Percentiles rank a stretch among this genome's conserved stretches.
Conservation (phyloP, 2,113 vertebrate genomes). For the Diglossa brunneiventris region DNA sequence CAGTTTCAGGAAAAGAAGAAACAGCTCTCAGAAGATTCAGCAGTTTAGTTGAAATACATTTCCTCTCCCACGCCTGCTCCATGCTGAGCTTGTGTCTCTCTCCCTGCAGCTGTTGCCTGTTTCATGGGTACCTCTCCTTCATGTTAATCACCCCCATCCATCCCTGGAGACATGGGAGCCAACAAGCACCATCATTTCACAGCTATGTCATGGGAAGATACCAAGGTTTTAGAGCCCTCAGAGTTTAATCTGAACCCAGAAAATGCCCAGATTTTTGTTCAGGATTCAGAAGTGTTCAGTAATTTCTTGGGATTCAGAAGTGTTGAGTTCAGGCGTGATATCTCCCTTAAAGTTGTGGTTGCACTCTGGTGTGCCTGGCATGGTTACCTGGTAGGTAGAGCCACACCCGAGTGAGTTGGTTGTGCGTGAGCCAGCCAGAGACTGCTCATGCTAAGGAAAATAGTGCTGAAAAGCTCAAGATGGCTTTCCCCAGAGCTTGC, state of each 20-base stretch:
- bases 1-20: conserved; percentile 53
- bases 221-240: neutral
- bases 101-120: conserved; percentile 6
- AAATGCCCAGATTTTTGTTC: neutral
- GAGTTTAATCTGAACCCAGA: neutral
- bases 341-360: neutral
- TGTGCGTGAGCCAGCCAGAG: neutral
- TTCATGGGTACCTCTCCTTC: neutral
- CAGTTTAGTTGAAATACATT: conserved; percentile 58
- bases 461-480: neutral
- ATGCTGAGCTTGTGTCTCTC: neutral
- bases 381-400: neutral
- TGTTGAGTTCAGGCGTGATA: neutral
- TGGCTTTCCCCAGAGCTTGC: neutral
- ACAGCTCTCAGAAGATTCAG: conserved; percentile 50
- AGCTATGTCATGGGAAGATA: neutral
- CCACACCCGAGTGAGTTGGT: neutral
- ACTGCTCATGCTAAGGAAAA: neutral
- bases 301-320: neutral
- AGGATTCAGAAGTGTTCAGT: neutral
- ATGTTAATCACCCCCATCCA: neutral
- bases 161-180: neutral
- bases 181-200: neutral
- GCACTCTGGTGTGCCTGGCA: neutral
- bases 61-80: conserved; percentile 32